Percentiles rank a stretch among this genome's conserved stretches.
These are phyloP conservation scores for Embiotoca jacksoni DNA, from an alignment of 2,113 vertebrate genomes.

Conservation along the genomic window DNA sequence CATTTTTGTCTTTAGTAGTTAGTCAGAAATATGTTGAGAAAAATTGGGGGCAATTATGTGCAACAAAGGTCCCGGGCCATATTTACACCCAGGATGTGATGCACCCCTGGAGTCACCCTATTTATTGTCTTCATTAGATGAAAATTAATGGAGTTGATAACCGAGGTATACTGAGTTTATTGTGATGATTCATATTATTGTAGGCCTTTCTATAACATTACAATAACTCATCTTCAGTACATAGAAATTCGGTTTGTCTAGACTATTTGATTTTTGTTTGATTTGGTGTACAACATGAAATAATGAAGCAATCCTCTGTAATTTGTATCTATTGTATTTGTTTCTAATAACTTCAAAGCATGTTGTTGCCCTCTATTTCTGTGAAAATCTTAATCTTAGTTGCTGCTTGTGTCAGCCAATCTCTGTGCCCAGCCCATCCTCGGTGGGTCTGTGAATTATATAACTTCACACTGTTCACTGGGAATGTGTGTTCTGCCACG, in stretches of 20 bases:
- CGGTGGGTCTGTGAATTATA: conserved; percentile 73
- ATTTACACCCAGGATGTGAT: conserved; percentile 5
- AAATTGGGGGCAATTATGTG: not conserved
- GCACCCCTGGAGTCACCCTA: conserved; percentile 1
- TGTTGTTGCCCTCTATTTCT: conserved; percentile 35
- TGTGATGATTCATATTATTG: conserved; percentile 24
- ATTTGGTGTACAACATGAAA: conserved; percentile 19
- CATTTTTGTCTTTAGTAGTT: conserved; percentile 14
- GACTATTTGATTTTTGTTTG: conserved; percentile 16
- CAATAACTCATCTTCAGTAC: conserved; percentile 17
- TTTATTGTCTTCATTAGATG: conserved; percentile 20
- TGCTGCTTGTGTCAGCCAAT: conserved; percentile 72
- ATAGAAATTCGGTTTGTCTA: conserved; percentile 35
- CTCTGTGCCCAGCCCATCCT: conserved; percentile 59
- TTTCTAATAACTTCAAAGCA: conserved; percentile 43
- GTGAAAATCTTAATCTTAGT: conserved; percentile 51
- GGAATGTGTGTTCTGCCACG: conserved; percentile 72
- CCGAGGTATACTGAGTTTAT: conserved; percentile 1
- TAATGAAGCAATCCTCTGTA: conserved; percentile 14
- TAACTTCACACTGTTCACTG: conserved; percentile 76
- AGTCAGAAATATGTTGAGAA: not conserved
- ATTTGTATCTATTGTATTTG: conserved; percentile 19
- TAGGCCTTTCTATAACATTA: conserved; percentile 6
- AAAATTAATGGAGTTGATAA: conserved; percentile 19
- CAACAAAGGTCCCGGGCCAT: not conserved